Base-by-base conservation (phyloP, 1,140 invertebrate genomes). In the Aphaenogaster rudis region DNA sequence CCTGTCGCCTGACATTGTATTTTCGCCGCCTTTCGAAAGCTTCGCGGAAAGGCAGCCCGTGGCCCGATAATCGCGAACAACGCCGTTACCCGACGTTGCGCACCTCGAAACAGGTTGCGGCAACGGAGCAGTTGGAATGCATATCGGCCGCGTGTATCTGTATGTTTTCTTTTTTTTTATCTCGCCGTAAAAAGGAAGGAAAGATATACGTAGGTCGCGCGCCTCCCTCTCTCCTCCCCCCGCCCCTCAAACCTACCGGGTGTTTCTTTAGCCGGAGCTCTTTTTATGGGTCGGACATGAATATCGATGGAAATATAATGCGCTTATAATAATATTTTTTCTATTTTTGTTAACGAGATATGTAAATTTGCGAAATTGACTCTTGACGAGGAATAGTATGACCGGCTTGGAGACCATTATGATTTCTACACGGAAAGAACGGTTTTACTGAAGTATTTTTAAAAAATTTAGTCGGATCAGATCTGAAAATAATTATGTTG, bases 11-110 rank as follows among this genome's bases (percentile, higher is more conserved):
- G 80, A 84, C 80, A 76, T 74, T 84, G 80, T 84, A 84, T 84
- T 84, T 84, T 84, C 64, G 78, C n/a, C 28, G 69, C 54, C 80
- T 84, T 76, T 84, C 69, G 69, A 74, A 84, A 84, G 69, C 69
- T 63, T 76, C 80, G 74, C 69, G 69, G 57, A 50, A 50, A 84
- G 69, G 28, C 39, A 80, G 28, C 28, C 63, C 63, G 48, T 52
- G 39, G 17, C 54, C 69, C 69, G 42, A 82, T 84, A 84, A 76
- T 54, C 67, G 72, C 42, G 80, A 72, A 63, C 69, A 28, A 84
- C 80, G 80, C 69, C 80, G 69, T 84, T 84, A 84, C 9, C 28
- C 42, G 42, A 48, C 80, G 59, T 36, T 52, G 21, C 48, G 48
- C 21, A 72, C 42, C 69, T 84, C 63, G 63, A 84, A 84, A 76